Conservation (phyloP, 2,797 vertebrate genomes). For the Silurus lanzhouensis region DNA sequence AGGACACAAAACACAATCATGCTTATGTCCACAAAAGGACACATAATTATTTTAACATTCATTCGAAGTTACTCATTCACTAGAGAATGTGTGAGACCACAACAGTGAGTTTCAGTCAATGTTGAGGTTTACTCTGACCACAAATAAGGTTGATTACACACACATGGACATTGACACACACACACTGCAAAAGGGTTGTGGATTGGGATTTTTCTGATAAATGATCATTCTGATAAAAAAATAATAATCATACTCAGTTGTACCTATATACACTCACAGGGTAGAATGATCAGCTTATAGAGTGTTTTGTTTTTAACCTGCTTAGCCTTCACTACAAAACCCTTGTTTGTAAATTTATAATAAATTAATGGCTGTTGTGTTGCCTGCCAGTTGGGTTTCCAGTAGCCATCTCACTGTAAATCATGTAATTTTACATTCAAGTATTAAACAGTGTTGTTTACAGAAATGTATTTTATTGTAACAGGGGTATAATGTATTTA, state of each 20-base stretch:
- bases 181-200: no score
- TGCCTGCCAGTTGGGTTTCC: no score
- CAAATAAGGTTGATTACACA: background rate
- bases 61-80: background rate
- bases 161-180: background rate
- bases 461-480: no score
- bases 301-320: background rate
- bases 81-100: background rate
- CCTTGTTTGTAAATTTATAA: no score
- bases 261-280: background rate
- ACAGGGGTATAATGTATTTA: no score
- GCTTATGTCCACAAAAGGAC: background rate
- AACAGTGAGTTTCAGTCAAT: background rate
- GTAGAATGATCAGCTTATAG: background rate
- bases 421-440: background rate
- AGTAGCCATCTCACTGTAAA: background rate
- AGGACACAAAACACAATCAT: background rate
- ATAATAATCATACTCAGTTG: background rate
- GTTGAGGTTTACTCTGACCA: constrained; percentile 10
- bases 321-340: background rate
- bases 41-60: background rate
- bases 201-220: background rate
- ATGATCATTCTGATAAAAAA: background rate
- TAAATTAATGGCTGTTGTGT: no score
- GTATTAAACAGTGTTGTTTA: no score